These are phyloP conservation scores for Penaeus vannamei DNA, from an alignment of 1,140 invertebrate genomes.

Conservation along the genomic window DNA sequence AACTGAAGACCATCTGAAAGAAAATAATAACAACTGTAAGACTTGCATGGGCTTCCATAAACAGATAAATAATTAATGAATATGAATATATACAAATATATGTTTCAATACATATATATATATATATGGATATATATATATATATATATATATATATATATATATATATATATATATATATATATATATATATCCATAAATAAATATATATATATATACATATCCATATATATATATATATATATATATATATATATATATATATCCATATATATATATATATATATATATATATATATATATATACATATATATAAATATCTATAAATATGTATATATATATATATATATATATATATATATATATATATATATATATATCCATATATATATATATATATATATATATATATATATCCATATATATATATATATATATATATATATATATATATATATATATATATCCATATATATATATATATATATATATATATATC, in stretches of 20 bases:
- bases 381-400: no score
- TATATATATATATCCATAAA: neutral
- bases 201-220: neutral
- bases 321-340: neutral
- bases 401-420: no score
- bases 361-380: no score
- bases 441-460: no score
- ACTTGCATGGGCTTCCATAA: neutral
- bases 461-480: no score
- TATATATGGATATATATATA: conserved; percentile 29
- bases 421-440: no score
- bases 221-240: conserved; percentile 30
- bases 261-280: no score
- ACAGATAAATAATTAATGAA: neutral
- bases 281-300: no score
- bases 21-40: neutral
- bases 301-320: neutral
- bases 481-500: no score
- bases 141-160: conserved; percentile 6
- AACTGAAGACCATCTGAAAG: conserved; percentile 32
- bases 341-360: no score
- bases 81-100: neutral
- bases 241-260: conserved; percentile 2
- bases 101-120: neutral
- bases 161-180: conserved; percentile 16